Percentiles rank a stretch among this genome's conserved stretches.
phyloP scores from a whole-genome alignment of 2,888 invertebrate genomes.

The Carpatolechia fugitivella region DNA sequence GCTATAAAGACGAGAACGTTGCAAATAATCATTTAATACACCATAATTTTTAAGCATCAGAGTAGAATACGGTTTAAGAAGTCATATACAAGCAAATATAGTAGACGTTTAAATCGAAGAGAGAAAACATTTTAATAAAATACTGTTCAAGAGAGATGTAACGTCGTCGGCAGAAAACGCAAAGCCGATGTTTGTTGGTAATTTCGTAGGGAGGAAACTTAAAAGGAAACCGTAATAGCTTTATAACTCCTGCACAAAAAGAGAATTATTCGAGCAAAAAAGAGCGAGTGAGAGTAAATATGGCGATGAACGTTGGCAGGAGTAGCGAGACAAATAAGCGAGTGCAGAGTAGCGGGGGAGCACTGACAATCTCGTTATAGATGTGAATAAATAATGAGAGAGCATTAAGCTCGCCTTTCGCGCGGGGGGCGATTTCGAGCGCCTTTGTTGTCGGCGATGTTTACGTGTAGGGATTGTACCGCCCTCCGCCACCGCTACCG shows the following conservation, averaged over 20 bases:
- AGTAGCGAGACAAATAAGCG: constrained; percentile 46
- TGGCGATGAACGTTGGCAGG: constrained; percentile 46
- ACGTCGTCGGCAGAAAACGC: constrained; percentile 27
- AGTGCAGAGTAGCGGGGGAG: constrained; percentile 47
- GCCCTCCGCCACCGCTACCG: constrained; percentile 35
- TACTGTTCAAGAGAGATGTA: constrained; percentile 27
- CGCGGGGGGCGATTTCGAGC: constrained; percentile 46
- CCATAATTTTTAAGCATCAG: too few species aligned
- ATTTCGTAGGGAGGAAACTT: constrained; percentile 40
- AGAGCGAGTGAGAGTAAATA: constrained; percentile 57
- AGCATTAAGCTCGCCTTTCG: constrained; percentile 64
- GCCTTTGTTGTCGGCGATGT: constrained; percentile 71
- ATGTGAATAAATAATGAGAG: constrained; percentile 77
- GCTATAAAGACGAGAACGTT: too few species aligned
- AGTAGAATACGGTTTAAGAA: constrained; percentile 36
- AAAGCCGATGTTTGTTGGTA: constrained; percentile 26
- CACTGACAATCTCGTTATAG: constrained; percentile 75
- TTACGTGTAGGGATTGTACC: constrained; percentile 63
- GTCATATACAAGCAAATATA: constrained; percentile 43
- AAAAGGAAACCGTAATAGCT: constrained; percentile 54
- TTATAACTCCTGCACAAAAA: constrained; percentile 52
- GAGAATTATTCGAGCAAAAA: constrained; percentile 56
- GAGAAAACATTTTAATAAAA: constrained; percentile 45
- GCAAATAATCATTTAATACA: too few species aligned
- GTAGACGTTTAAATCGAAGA: constrained; percentile 31